Evolutionary conservation across 2,888 invertebrate species (phyloP).

Genomic region (Phaedon cochleariae): DNA sequence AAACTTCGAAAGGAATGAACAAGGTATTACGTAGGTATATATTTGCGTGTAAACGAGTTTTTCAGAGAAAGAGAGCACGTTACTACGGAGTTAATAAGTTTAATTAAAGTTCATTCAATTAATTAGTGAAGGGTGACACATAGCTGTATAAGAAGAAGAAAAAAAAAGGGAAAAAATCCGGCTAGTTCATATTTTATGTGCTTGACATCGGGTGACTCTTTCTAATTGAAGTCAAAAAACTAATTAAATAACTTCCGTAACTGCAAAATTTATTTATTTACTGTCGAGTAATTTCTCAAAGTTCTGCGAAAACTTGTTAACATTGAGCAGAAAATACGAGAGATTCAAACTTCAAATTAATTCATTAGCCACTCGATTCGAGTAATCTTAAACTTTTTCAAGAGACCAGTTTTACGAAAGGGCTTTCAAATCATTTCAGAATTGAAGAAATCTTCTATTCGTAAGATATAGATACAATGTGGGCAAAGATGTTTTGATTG

Average conservation of each 20-base stretch:
- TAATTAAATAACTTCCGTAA: conserved; percentile 30
- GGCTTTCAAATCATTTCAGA: no score
- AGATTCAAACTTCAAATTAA: neutral
- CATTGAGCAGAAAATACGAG: neutral
- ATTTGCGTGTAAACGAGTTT: neutral
- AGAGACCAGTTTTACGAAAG: neutral
- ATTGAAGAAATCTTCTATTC: no score
- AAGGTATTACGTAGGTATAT: no score
- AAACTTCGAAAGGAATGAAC: no score
- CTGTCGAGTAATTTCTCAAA: conserved; percentile 22
- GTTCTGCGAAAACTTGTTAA: neutral
- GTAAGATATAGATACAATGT: no score
- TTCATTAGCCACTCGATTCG: neutral
- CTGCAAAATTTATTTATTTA: conserved; percentile 30
- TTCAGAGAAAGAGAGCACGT: neutral
- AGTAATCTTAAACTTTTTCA: neutral
- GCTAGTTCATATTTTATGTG: conserved; percentile 24
- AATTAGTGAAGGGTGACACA: conserved; percentile 27
- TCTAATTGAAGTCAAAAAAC: conserved; percentile 29
- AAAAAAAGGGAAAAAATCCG: conserved; percentile 30
- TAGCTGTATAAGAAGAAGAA: conserved; percentile 31
- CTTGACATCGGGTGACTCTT: conserved; percentile 18
- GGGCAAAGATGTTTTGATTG: no score
- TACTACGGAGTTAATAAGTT: neutral
- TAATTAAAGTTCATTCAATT: conserved; percentile 17